A percentile compares a stretch with the other conserved stretches of the same genome.
phyloP scores from a whole-genome alignment of 2,113 vertebrate species.

The Odocoileus hemionus region DNA sequence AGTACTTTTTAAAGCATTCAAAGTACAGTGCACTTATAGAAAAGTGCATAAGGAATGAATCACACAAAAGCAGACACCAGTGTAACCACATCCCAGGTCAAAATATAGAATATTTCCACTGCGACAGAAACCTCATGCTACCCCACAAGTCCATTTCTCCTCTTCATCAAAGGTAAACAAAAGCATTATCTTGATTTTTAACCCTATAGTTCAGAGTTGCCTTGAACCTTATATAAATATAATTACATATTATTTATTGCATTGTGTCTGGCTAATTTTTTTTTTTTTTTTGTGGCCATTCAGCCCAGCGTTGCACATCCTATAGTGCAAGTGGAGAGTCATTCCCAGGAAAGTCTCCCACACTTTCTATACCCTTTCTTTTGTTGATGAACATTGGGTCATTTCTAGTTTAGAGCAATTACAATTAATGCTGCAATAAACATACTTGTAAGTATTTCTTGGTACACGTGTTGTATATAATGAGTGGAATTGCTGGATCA shows the following conservation, averaged over 20 bases:
- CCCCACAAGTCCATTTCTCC: not conserved
- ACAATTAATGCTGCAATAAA: conserved; percentile 20
- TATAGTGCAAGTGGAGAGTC: not conserved
- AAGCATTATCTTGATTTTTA: not conserved
- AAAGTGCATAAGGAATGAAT: not conserved
- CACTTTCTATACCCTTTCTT: not conserved
- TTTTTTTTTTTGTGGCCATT: not conserved
- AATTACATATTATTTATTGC: not conserved
- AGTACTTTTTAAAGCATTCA: not conserved
- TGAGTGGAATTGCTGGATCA: conserved; percentile 16
- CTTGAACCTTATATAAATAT: not conserved
- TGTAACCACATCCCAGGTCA: not conserved
- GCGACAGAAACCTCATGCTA: not conserved
- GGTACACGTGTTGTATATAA: not conserved
- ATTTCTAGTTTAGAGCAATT: conserved; percentile 39
- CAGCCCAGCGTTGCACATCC: not conserved
- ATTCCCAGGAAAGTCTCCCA: not conserved
- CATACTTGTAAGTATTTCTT: not conserved
- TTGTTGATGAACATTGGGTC: not conserved
- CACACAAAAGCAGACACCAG: not conserved
- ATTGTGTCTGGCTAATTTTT: not conserved
- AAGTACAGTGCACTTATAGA: not conserved
- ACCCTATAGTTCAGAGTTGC: not conserved
- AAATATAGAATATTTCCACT: not conserved
- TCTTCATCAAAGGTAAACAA: not conserved